phyloP scores from a whole-genome alignment of 2,888 invertebrate genomes.

The Aphodius sticticus region DNA sequence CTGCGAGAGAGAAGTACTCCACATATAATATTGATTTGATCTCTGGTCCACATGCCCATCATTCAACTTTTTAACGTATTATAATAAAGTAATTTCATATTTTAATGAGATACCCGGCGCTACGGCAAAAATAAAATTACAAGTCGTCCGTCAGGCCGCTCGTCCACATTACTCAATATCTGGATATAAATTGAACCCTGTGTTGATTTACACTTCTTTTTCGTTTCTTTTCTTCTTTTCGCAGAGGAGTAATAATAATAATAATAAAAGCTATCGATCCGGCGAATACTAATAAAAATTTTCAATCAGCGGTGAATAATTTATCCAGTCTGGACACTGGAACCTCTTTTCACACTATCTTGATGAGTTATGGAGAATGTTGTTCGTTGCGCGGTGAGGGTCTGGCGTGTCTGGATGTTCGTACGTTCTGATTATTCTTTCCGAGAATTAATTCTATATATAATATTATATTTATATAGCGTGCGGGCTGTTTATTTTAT shows the following conservation, averaged over 20 bases:
- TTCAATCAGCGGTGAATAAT: constrained; percentile 36
- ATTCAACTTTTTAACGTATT: constrained; percentile 24
- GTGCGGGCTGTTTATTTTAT: not conserved
- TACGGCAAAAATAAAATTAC: constrained; percentile 33
- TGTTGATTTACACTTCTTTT: constrained; percentile 34
- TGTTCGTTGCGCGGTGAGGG: no score
- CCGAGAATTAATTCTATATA: not conserved
- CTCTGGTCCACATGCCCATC: constrained; percentile 31
- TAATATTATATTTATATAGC: not conserved
- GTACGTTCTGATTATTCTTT: not conserved
- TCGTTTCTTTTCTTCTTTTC: constrained; percentile 23
- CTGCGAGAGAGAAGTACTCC: constrained; percentile 13
- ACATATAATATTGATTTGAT: constrained; percentile 27
- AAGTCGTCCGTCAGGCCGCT: not conserved
- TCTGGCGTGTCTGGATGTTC: not conserved
- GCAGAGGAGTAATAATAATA: constrained; percentile 29
- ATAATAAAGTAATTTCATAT: constrained; percentile 42
- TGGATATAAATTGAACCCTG: constrained; percentile 40
- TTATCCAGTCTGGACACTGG: not conserved
- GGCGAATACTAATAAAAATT: constrained; percentile 41
- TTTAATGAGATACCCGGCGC: constrained; percentile 37
- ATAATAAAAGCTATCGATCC: constrained; percentile 44
- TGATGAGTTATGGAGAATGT: no score
- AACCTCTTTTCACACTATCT: not conserved
- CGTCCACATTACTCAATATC: constrained; percentile 42